Base-by-base conservation (phyloP, 2,797 vertebrate species). In the Carapus acus region DNA sequence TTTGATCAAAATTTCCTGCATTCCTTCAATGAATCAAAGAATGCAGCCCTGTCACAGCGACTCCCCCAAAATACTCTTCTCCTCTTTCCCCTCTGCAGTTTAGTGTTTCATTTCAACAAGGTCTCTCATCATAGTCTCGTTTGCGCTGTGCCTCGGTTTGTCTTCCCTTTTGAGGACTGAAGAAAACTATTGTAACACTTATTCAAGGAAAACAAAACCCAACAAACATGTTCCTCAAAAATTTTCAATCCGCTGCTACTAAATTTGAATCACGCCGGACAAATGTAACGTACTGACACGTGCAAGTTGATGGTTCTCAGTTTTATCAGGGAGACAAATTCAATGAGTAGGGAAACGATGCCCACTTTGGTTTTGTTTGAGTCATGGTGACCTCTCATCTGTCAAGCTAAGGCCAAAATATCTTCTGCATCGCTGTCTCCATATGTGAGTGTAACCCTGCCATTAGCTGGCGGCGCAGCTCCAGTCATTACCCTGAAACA, bases 1-100 rank as follows among this genome's bases (percentile, higher is more conserved):
- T 82, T 61, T 57, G 51, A 78, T 73, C 61, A 67, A 66, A 81
- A 82, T 8, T 57, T 83, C 83, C 83, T 77, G 58, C 73, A 71
- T 79, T 87, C 78, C 79, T 67, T 73, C 47, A 65, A 71, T 44
- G 23, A 68, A 67, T 61, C 67, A 22, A 22, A 78, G 56, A 69
- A 48, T 71, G 54, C 20, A 51, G 54, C 53, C 67, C 53, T 38
- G 45, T 54, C 47, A 62, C 79, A 76, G 67, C 65, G 46, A 54
- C 47, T 50, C 38, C 58, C 56, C 52, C n/a, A 3, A 54, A 52
- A 55, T 37, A 20, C 22, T 37, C 29, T 40, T 17, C 23, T n/a
- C 21, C 12, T 18, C 22, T 39, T 1, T 23, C 37, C 9, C 3
- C 0, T 49, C 49, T n/a, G 34, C 12, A 15, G 8, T n/a, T 23